phyloP scores from a whole-genome alignment of 2,113 vertebrate genomes.

The Lycaon pictus region DNA sequence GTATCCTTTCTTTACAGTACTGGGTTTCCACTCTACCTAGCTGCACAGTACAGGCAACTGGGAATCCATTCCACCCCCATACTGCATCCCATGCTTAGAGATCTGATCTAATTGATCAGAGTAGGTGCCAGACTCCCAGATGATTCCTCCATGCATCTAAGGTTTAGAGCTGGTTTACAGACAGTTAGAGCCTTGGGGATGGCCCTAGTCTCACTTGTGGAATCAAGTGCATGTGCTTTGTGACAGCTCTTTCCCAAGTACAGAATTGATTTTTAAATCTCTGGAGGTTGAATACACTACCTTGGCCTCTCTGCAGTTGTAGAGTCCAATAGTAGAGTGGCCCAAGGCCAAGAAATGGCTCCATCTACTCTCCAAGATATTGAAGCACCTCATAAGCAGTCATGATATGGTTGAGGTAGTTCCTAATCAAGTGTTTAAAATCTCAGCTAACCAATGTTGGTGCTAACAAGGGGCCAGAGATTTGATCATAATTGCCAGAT shows the following conservation, averaged over 20 bases:
- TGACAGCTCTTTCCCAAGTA: neutral
- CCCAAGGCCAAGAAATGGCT: neutral
- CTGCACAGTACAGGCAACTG: neutral
- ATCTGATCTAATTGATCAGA: neutral
- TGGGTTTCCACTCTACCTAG: neutral
- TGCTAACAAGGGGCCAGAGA: neutral
- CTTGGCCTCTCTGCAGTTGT: neutral
- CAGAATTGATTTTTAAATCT: neutral
- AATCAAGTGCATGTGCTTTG: neutral
- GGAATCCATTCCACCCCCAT: neutral
- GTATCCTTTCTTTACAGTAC: neutral
- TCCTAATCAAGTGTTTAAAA: conserved; percentile 37
- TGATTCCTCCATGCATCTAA: neutral
- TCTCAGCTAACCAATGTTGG: conserved; percentile 52
- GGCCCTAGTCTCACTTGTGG: neutral
- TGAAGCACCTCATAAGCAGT: neutral
- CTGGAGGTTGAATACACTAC: neutral
- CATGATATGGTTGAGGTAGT: neutral
- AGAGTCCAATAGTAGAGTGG: neutral
- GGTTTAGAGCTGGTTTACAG: neutral
- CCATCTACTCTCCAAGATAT: neutral
- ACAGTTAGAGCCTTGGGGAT: neutral
- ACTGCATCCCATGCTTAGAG: neutral
- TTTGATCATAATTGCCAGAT: neutral
- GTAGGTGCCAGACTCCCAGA: neutral